Evolutionary conservation across 2,113 vertebrate genomes (phyloP), one percentile per base, ranked within the genome.

Genomic region (Muntiacus reevesi): DNA sequence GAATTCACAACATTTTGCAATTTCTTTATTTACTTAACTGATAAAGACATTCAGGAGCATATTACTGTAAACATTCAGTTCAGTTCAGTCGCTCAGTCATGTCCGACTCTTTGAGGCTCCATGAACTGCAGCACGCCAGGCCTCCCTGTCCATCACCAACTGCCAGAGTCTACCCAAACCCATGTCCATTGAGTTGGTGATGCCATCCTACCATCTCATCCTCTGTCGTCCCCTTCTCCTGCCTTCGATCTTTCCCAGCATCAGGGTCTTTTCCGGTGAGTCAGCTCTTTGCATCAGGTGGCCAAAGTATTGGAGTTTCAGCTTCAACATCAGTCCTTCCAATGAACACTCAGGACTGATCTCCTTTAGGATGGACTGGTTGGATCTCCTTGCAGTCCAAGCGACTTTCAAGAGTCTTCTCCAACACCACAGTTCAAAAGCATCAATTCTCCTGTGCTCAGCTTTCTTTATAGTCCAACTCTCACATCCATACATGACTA

Each of bases 401-500:
- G 17, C 0, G 17, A 36, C 8, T 67, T n/a, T 36, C 64, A 67
- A 67, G 64, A 36, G 64, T 67, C 64, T 21, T 36, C 8, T 67
- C 64, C 64, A 67, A 67, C 64, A 67, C 4, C 64, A 67, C 8
- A 67, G 4, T 67, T 21, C 64, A 67, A 36, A 67, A 36, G 33
- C 17, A 36, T 21, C 8, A 10, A 1, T 67, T 67, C 64, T 36
- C 21, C 0, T 0, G 33, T 0, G 0, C 33, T 36, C 64, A 67
- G 64, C 16, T 2, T 67, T 67, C 64, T 19, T 67, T 9, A 64
- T 8, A 67, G 33, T 67, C 16, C 64, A 67, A 67, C 33, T 67
- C 3, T 67, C 16, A 67, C 33, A n/a, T 19, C 33, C 33, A 67
- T 67, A 67, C 16, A n/a, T 67, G 33, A 67, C 16, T 0, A 67